Percentiles rank a stretch among this genome's conserved stretches.
Conservation (phyloP, 64 coral and sea anemone species). For the Dendronephthya gigantea region DNA sequence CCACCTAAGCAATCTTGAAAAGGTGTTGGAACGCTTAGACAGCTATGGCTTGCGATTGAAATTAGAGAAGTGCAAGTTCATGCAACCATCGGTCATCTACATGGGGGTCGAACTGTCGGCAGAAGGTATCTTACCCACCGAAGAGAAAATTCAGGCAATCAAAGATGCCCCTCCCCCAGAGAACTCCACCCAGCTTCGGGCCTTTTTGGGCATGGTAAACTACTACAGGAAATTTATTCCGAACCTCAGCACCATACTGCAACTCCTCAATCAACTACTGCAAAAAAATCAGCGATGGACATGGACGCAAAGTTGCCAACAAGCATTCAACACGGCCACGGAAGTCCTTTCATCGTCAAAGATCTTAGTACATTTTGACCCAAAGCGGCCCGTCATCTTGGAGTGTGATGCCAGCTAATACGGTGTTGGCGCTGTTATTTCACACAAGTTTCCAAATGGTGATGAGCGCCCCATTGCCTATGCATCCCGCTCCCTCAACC, state of each 20-base stretch:
- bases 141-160: constrained; percentile 31
- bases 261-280: constrained; percentile 39
- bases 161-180: constrained; percentile 18
- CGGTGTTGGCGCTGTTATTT: constrained; percentile 40
- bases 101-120: background rate
- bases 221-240: constrained; percentile 44
- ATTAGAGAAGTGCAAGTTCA: background rate
- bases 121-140: background rate
- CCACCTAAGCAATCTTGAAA: background rate
- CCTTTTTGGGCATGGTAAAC: constrained; percentile 49
- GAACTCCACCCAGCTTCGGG: constrained; percentile 25
- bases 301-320: background rate
- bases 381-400: background rate
- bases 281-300: constrained; percentile 11
- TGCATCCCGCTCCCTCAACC: constrained; percentile 11
- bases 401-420: constrained; percentile 33
- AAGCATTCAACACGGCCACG: background rate
- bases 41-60: background rate
- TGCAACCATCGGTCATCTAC: background rate
- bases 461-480: constrained; percentile 47
- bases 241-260: constrained; percentile 16
- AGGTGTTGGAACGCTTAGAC: background rate
- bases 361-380: background rate
- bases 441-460: constrained; percentile 21
- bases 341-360: background rate